Conservation (phyloP, 1,140 invertebrate species). For the Streblospio benedicti region DNA sequence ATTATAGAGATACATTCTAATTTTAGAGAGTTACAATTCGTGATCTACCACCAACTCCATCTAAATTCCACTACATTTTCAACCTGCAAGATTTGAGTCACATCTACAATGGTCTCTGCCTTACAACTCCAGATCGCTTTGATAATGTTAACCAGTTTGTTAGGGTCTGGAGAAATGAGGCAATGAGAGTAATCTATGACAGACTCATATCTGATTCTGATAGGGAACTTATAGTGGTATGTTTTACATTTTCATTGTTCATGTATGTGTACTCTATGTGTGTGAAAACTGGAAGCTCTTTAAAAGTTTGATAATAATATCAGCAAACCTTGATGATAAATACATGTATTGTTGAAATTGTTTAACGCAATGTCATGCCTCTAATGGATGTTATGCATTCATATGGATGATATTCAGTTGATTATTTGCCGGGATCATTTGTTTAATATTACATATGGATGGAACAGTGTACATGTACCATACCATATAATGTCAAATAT, state of each 20-base stretch:
- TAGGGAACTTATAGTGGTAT: slow-evolving; percentile 30
- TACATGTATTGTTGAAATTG: too few species aligned
- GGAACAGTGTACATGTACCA: too few species aligned
- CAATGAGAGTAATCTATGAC: slow-evolving; percentile 74
- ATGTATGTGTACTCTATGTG: background rate
- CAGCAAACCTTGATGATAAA: too few species aligned
- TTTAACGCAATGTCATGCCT: too few species aligned
- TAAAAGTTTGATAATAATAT: too few species aligned
- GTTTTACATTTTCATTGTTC: background rate
- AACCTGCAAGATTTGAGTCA: slow-evolving; percentile 81
- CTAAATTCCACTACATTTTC: slow-evolving; percentile 89
- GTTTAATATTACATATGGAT: too few species aligned
- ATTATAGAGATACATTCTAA: slow-evolving; percentile 3
- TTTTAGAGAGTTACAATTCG: slow-evolving; percentile 53
- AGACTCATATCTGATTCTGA: slow-evolving; percentile 65
- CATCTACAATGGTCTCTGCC: slow-evolving; percentile 67
- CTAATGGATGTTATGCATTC: too few species aligned
- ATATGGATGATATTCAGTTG: too few species aligned
- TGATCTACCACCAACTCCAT: slow-evolving; percentile 78
- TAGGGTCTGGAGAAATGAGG: slow-evolving; percentile 82
- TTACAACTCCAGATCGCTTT: slow-evolving; percentile 61
- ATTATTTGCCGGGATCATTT: too few species aligned
- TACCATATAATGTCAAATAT: background rate
- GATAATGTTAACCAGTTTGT: slow-evolving; percentile 61
- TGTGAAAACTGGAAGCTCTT: too few species aligned